Percentiles rank a stretch among this genome's conserved stretches.
phyloP scores from a whole-genome alignment of 1,140 invertebrate species.

The Saccostrea echinata region DNA sequence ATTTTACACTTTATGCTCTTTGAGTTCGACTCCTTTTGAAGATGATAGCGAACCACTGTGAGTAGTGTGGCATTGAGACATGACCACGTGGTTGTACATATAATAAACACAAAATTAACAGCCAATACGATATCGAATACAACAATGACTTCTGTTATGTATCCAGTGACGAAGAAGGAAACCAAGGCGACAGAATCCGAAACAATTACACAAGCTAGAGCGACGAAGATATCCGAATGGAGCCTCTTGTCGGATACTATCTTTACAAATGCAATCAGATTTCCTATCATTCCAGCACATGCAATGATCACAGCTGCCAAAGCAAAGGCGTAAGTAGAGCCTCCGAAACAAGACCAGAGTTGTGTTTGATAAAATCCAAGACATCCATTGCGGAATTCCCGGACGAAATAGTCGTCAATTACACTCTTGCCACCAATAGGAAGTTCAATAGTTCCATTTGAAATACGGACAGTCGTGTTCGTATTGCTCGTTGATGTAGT shows the following conservation, averaged over 20 bases:
- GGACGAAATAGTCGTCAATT: slow-evolving; percentile 4
- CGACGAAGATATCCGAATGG: slow-evolving; percentile 17
- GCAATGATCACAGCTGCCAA: neutral
- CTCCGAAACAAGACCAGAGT: slow-evolving; percentile 1
- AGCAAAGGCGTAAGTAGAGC: slow-evolving; percentile 6
- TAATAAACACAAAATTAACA: neutral
- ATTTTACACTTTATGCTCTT: neutral
- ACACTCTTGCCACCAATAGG: neutral
- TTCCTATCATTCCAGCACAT: slow-evolving; percentile 1
- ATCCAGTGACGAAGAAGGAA: neutral
- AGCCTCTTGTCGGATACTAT: slow-evolving; percentile 26
- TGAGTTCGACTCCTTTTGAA: neutral
- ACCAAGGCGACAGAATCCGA: slow-evolving; percentile 21
- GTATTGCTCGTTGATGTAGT: neutral
- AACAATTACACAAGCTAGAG: neutral
- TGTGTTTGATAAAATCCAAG: slow-evolving; percentile 4
- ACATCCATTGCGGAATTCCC: slow-evolving; percentile 8
- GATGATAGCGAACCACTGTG: neutral
- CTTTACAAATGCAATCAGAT: neutral
- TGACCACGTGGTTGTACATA: slow-evolving; percentile 19
- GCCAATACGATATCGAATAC: slow-evolving; percentile 5
- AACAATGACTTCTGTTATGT: slow-evolving; percentile 21
- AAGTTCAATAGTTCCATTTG: neutral
- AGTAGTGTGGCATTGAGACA: neutral
- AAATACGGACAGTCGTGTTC: neutral